Percentiles rank a stretch among this genome's conserved stretches.
Evolutionary conservation across 1,140 invertebrate genomes (phyloP).

Genomic region (Fopius arisanus): DNA sequence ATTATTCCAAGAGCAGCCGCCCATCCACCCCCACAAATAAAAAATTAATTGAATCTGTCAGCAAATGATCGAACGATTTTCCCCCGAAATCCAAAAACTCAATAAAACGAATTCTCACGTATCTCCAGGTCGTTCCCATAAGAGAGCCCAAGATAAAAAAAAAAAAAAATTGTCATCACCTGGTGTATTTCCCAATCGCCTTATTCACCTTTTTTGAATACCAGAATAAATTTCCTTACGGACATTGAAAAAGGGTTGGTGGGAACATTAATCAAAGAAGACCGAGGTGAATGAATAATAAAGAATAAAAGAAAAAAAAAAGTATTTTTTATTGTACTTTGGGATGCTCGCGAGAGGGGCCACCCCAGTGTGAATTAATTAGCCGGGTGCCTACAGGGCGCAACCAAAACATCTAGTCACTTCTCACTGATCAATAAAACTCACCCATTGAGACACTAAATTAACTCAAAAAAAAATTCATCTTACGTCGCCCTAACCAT

Average conservation of each 20-base stretch:
- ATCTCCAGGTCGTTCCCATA: neutral
- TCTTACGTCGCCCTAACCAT: neutral
- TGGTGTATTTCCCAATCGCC: neutral
- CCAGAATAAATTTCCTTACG: neutral
- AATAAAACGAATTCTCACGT: too few relatives aligned
- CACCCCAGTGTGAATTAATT: constrained; percentile 58
- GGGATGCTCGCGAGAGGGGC: constrained; percentile 20
- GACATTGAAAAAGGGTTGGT: constrained; percentile 10
- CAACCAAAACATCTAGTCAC: constrained; percentile 12
- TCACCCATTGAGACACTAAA: neutral
- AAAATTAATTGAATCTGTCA: too few relatives aligned
- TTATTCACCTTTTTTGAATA: constrained; percentile 1
- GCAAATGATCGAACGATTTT: too few relatives aligned
- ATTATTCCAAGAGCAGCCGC: too few relatives aligned
- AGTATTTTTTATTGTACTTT: neutral
- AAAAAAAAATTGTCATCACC: neutral
- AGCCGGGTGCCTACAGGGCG: constrained; percentile 47
- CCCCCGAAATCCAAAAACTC: too few relatives aligned
- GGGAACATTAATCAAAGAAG: constrained; percentile 13
- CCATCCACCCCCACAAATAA: too few relatives aligned
- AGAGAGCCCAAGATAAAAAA: neutral
- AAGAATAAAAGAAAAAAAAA: neutral
- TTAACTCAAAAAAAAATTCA: neutral
- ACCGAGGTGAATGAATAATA: neutral
- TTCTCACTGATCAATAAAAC: neutral